These are phyloP conservation scores for Gymnopithys bicolor DNA, from an alignment of 2,797 vertebrate species.

Conservation along the genomic window DNA sequence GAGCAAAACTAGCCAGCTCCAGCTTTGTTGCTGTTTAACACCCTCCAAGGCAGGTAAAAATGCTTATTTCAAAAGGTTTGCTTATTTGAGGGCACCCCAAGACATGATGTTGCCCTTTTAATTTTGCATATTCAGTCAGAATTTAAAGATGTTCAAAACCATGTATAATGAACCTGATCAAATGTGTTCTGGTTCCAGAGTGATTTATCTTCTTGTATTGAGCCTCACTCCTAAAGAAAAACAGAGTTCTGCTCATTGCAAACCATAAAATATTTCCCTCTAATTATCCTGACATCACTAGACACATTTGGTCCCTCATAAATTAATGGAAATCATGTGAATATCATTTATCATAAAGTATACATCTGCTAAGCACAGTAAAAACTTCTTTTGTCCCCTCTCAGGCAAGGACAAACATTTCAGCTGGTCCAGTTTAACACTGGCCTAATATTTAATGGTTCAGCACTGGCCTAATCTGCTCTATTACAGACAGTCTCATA, in stretches of 20 bases:
- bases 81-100: background rate
- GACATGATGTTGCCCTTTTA: background rate
- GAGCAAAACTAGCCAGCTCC: background rate
- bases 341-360: background rate
- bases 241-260: background rate
- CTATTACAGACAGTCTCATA: background rate
- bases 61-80: background rate
- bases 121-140: background rate
- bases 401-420: background rate
- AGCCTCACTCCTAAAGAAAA: background rate
- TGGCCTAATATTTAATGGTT: background rate
- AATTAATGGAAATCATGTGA: background rate
- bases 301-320: background rate
- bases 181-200: background rate
- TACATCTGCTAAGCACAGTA: background rate
- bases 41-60: accelerated
- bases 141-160: background rate
- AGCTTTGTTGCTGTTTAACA: background rate
- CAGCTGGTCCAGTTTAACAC: background rate
- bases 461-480: background rate
- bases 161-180: background rate
- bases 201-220: background rate
- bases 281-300: background rate
- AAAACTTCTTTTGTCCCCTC: background rate
- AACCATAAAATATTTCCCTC: background rate